Evolutionary conservation across 2,797 vertebrate genomes (phyloP), one percentile per base, ranked within the genome.

Genomic region (Scleropages formosus): DNA sequence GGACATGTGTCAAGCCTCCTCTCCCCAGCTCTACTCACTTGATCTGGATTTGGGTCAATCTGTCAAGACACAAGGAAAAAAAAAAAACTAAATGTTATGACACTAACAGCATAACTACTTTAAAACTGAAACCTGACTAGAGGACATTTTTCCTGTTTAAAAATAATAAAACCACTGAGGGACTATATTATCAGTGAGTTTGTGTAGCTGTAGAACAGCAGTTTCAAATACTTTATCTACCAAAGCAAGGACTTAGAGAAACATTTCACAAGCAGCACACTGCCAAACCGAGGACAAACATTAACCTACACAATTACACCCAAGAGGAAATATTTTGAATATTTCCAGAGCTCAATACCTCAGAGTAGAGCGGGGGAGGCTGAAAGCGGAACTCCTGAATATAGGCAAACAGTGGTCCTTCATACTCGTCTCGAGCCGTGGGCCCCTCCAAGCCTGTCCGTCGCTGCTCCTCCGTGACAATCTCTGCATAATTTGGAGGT

Each of bases 21-120:
- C 31, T 95, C 94, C 75, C 88, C 90, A 15, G 88, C 85, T 64
- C 87, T 84, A 87, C 87, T 83, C 90, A 88, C 72, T 3, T 96
- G 95, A 88, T 97, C 95, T 67, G 97, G 97, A 85, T 99, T 97
- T 72, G 96, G 97, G 89, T 99, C 96, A 77, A 99, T 93, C 96
- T 99, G 83, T 56, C 69, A 13, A 74, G 12, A 31, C 39, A 77
- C 22, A 56, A 73, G 27, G n/a, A 61, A 79, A 71, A 62, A 1
- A 75, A 26, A 71, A 47, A 59, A n/a, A n/a, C n/a, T n/a, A 13
- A 0, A 39, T 20, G 1, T 4, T 72, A 85, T 73, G 78, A 77
- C 78, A 53, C 59, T 59, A 71, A 69, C 78, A 1, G 56, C 44
- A 53, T 0, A 71, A 64, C 75, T 24, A 26, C 4, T 18, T 46